Base-by-base conservation (phyloP, 2,113 vertebrate species). In the Martes martes region DNA sequence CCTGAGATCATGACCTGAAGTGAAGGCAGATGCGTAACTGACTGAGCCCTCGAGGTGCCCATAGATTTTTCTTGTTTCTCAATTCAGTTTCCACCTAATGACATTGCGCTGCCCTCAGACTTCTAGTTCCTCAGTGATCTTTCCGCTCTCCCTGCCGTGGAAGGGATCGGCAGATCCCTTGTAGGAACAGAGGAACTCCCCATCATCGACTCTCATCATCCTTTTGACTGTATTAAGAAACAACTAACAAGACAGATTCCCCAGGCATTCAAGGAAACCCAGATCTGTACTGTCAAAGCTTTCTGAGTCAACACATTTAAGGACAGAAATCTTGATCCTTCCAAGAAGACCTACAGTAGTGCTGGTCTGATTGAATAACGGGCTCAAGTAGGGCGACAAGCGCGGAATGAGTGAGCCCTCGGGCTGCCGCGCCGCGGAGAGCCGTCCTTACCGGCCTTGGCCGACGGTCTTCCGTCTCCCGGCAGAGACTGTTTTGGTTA, bases 321-420 rank as follows among this genome's bases (percentile, higher is more conserved):
- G 71, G 79, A 92, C 65, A 83, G 86, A 91, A 95, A 91, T 91
- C 73, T 39, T 93, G 63, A 67, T 81, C n/a, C 63, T 91, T 96
- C 33, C 73, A 31, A 88, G 61, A 84, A 80, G 73, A 73, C 52
- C 33, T 45, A 15, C 14, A 18, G 0, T 33, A 67, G 15, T 67
- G 9, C 61, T 52, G 33, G 23, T 84, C 65, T 59, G 79, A 21
- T 76, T 95, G 88, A 67, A 36, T 74, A 67, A 67, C 15, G n/a
- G 73, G 6, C 47, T 92, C 28, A 63, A 13, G 26, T 65, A 65
- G 65, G 39, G 93, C 76, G 47, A 55, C 52, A 55, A 42, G 7
- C 16, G 26, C 23, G 52, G 73, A 82, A 45, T 31, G 24, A 67
- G 31, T 23, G 21, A 65, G 33, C 63, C 39, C 0, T 0, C 23